Conservation (phyloP, 2,797 vertebrate genomes). For the Antennarius maculatus region DNA sequence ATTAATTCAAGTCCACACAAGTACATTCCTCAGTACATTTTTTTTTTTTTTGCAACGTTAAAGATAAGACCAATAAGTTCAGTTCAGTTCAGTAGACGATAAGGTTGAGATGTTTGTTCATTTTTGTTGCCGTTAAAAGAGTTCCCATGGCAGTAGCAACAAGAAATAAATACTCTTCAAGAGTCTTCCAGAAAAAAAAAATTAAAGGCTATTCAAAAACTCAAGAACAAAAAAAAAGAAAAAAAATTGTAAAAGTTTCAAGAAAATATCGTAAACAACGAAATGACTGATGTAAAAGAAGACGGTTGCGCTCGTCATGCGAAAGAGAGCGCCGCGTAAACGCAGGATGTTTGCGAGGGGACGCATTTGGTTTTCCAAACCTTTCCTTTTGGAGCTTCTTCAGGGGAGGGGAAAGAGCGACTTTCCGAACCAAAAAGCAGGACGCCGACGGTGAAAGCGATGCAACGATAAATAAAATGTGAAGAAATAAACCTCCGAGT, state of each 20-base stretch:
- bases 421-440: constrained; percentile 38
- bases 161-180: constrained; percentile 54
- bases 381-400: neutral
- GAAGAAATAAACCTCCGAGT: neutral
- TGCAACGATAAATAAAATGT: neutral
- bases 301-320: constrained; percentile 63
- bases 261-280: constrained; percentile 30
- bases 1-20: constrained; percentile 73
- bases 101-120: constrained; percentile 59
- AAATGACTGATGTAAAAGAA: constrained; percentile 44
- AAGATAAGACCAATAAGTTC: constrained; percentile 44
- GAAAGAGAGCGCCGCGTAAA: constrained; percentile 59
- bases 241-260: too few species aligned
- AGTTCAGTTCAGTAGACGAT: constrained; percentile 45
- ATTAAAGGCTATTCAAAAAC: constrained; percentile 48
- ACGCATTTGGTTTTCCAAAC: neutral
- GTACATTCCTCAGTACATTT: constrained; percentile 78
- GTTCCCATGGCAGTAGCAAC: constrained; percentile 67
- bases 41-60: constrained; percentile 65
- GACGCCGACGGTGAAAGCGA: constrained; percentile 39
- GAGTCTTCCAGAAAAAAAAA: constrained; percentile 34
- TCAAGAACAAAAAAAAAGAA: neutral
- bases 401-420: too few species aligned
- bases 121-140: constrained; percentile 46
- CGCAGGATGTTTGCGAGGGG: constrained; percentile 10